Percentiles rank a stretch among this genome's conserved stretches.
Evolutionary conservation across 2,797 vertebrate species (phyloP).

Genomic region (Characodon lateralis): DNA sequence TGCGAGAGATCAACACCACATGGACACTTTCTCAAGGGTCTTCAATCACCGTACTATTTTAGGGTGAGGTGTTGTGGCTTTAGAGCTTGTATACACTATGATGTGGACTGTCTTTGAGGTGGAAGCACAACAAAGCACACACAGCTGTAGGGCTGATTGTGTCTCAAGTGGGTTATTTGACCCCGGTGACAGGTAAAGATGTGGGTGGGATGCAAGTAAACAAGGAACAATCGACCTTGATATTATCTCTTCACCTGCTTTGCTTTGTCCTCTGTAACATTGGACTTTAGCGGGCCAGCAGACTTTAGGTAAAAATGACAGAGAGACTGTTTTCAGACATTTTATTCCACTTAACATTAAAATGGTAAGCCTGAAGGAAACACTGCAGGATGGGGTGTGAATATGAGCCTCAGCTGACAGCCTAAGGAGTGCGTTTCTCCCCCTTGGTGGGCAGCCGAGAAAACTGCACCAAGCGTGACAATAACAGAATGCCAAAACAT

Average conservation of each 20-base stretch:
- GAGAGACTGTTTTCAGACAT: constrained; percentile 31
- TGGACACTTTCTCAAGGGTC: constrained; percentile 55
- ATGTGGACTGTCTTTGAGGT: constrained; percentile 22
- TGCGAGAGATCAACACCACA: constrained; percentile 55
- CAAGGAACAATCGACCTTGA: constrained; percentile 30
- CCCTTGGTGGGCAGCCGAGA: constrained; percentile 55
- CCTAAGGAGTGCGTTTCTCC: constrained; percentile 52
- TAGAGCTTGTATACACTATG: constrained; percentile 13
- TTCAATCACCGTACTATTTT: constrained; percentile 27
- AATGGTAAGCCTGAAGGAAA: constrained; percentile 49
- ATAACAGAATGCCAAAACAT: constrained; percentile 73
- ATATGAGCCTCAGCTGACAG: constrained; percentile 62
- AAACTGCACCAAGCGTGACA: constrained; percentile 69
- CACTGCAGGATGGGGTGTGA: constrained; percentile 44
- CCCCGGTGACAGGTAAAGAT: constrained; percentile 23
- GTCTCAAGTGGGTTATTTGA: constrained; percentile 43
- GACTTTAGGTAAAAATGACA: constrained; percentile 37
- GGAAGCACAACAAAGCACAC: constrained; percentile 40
- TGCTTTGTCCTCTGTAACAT: constrained; percentile 26
- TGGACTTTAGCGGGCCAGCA: constrained; percentile 15
- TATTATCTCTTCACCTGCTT: constrained; percentile 33
- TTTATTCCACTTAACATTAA: constrained; percentile 25
- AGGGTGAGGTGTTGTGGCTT: background rate
- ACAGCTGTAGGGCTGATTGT: constrained; percentile 54
- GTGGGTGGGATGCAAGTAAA: constrained; percentile 14